phyloP scores from a whole-genome alignment of 1,140 invertebrate species.

The Matsumurasca onukii region DNA sequence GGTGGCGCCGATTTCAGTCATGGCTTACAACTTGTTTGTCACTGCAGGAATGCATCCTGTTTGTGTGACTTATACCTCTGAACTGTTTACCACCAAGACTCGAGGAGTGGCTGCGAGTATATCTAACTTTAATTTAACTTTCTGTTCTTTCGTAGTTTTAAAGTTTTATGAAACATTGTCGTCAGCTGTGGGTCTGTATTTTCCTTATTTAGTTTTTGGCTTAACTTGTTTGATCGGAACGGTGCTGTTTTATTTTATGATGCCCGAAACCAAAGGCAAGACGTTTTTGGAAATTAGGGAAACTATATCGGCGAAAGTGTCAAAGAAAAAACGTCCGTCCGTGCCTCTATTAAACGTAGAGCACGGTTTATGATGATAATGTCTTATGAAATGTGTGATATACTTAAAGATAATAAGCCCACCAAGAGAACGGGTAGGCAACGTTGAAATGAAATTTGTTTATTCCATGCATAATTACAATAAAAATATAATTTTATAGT shows the following conservation, averaged over 20 bases:
- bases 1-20: slow-evolving; percentile 30
- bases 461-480: too few relatives aligned
- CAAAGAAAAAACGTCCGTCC: too few relatives aligned
- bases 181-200: slow-evolving; percentile 60
- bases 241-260: slow-evolving; percentile 62
- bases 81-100: slow-evolving; percentile 35
- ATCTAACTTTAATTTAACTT: slow-evolving; percentile 32
- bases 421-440: too few relatives aligned
- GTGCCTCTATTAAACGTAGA: too few relatives aligned
- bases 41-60: slow-evolving; percentile 34
- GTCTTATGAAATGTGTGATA: too few relatives aligned
- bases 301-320: too few relatives aligned
- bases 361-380: too few relatives aligned
- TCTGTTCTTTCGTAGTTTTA: slow-evolving; percentile 63
- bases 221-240: slow-evolving; percentile 56
- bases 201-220: slow-evolving; percentile 78
- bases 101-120: slow-evolving; percentile 33
- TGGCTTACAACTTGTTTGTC: slow-evolving; percentile 32
- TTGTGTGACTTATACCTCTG: slow-evolving; percentile 34
- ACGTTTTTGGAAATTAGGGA: slow-evolving; percentile 68
- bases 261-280: slow-evolving; percentile 83
- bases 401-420: too few relatives aligned
- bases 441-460: too few relatives aligned
- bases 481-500: too few relatives aligned
- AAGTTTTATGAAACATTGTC: slow-evolving; percentile 66